These are phyloP conservation scores for Stichodactyla mertensii DNA, from an alignment of 64 coral and sea anemone species.

Conservation along the genomic window DNA sequence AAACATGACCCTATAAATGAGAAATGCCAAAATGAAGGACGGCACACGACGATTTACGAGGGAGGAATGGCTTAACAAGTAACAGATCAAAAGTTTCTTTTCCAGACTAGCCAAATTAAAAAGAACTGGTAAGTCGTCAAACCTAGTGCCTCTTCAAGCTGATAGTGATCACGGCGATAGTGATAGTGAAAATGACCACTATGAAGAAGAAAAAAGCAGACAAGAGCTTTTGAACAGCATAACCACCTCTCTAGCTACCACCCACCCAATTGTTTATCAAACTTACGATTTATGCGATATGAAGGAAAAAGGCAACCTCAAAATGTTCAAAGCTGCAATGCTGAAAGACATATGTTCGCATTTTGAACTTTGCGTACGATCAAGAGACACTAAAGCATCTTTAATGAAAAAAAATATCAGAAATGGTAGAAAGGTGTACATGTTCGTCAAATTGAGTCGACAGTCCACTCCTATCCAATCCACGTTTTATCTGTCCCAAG, in stretches of 20 bases:
- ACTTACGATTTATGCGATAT: conserved; percentile 5
- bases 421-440: conserved; percentile 4
- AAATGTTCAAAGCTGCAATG: not conserved
- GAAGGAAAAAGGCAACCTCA: not conserved
- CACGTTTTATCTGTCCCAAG: not conserved
- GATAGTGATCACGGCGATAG: not conserved
- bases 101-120: conserved; percentile 28
- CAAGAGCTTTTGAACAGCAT: not conserved
- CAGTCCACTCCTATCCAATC: not conserved
- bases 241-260: not conserved
- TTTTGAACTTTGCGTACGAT: not conserved
- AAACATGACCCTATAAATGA: conserved; percentile 8
- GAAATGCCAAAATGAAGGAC: not conserved
- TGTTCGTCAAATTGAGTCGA: not conserved
- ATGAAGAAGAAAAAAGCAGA: conserved; percentile 5
- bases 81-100: conserved; percentile 39
- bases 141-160: not conserved
- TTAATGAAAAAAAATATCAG: not conserved
- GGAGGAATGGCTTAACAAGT: conserved; percentile 36
- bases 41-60: conserved; percentile 15
- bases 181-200: conserved; percentile 5
- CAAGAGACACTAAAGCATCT: conserved; percentile 1
- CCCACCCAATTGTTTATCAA: conserved; percentile 23
- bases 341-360: conserved; percentile 23
- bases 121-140: not conserved